Evolutionary conservation across 2,797 vertebrate genomes (phyloP).

Genomic region (Galagoides demidoff): DNA sequence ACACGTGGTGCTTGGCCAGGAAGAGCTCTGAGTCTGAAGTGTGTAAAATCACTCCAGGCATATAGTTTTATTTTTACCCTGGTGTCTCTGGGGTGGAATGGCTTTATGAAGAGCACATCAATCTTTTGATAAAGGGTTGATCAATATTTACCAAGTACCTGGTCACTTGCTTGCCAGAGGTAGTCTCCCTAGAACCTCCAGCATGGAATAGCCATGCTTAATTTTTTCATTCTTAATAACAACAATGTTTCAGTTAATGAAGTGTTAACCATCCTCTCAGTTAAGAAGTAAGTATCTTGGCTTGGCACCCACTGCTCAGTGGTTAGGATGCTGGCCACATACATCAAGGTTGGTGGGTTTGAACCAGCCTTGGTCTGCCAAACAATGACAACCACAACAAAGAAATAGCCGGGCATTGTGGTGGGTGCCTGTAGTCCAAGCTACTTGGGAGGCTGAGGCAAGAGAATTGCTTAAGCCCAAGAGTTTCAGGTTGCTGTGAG

Average conservation of each 20-base stretch:
- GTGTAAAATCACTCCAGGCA: not conserved
- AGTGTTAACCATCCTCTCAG: not conserved
- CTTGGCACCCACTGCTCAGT: no score
- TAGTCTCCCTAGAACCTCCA: no score
- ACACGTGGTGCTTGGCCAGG: not conserved
- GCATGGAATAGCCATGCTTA: no score
- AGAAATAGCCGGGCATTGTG: no score
- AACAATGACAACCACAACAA: no score
- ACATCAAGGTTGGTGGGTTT: no score
- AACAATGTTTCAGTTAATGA: not conserved
- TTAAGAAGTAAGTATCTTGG: not conserved
- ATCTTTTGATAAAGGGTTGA: slow-evolving; percentile 13
- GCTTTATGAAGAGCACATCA: not conserved
- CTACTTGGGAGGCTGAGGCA: no score
- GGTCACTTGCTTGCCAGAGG: not conserved
- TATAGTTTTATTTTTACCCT: not conserved
- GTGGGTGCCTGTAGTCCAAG: no score
- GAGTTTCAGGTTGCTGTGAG: no score
- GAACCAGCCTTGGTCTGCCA: no score
- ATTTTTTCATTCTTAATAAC: not conserved
- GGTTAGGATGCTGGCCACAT: no score
- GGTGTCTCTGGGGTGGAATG: not conserved
- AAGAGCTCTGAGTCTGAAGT: slow-evolving; percentile 17
- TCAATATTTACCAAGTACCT: not conserved
- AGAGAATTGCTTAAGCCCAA: no score